Base-by-base conservation (phyloP, 64 coral and sea anemone species). In the Montipora foliosa region DNA sequence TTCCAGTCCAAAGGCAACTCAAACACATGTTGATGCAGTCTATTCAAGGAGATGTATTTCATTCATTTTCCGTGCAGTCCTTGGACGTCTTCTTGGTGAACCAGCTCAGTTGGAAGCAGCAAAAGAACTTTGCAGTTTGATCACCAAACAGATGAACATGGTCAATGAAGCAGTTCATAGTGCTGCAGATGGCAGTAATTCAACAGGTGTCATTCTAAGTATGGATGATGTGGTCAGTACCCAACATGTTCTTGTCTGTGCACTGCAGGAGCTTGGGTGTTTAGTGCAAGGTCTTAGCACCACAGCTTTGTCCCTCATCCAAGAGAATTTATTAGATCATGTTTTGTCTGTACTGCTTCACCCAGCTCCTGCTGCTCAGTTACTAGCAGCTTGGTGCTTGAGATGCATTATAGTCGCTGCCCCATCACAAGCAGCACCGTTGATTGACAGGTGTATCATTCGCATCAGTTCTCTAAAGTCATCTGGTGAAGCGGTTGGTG, bases 21-120 rank as follows among this genome's bases (percentile, higher is more conserved):
- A 96, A n/a, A 99, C 92, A 9, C 98, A 99, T 83, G 98, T 99
- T 10, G 98, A 99, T 82, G 98, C 98, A 57, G 98, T 99, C 3
- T 99, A 99, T 58, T 99, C 98, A 15, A 94, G 98, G 80, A 89
- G 95, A 46, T 99, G 95, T 74, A 90, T 99, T 47, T 99, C 98
- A 67, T 99, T 99, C 87, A 91, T 99, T 51, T 67, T 99, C 14
- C 89, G 95, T 59, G 90, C 98, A 67, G 85, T 99, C 5, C 77
- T 99, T 15, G 98, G 98, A 21, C 64, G 95, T 11, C 84, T 96
- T 2, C 87, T 99, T 44, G 98, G 93, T 81, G 98, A 99, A 78
- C 88, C 92, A 81, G 92, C 98, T 47, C 98, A 99, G 85, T 88
- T 99, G 44, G 95, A 96, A 89, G 98, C 98, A 76, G 95, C 95